Evolutionary conservation across 2,113 vertebrate species (phyloP).

Genomic region (Pluvianellus socialis): DNA sequence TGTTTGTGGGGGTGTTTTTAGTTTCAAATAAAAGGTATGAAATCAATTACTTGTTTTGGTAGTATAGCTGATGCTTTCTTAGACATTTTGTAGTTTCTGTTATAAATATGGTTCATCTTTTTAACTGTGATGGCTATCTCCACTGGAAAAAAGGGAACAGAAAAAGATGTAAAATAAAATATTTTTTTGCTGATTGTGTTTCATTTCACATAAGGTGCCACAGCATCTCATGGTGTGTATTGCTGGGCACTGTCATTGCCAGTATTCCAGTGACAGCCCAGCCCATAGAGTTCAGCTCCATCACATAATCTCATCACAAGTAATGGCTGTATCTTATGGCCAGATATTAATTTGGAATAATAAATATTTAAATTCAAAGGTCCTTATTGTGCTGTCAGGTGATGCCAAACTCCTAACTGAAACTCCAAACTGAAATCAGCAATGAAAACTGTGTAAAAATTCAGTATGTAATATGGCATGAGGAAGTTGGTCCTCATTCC

Average conservation of each 20-base stretch:
- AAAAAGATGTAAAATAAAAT: not conserved
- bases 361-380: not conserved
- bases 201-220: not conserved
- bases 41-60: not conserved
- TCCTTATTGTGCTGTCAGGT: not conserved
- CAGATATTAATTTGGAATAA: not conserved
- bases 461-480: not conserved
- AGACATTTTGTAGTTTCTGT: not conserved
- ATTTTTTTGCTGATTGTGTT: not conserved
- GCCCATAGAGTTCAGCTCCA: not conserved
- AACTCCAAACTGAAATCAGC: not conserved
- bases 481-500: not conserved
- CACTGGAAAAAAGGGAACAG: not conserved
- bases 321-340: not conserved
- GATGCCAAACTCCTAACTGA: not conserved
- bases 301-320: accelerated
- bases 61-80: not conserved
- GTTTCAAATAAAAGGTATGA: not conserved
- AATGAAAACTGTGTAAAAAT: not conserved
- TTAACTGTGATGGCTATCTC: not conserved
- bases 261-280: not conserved
- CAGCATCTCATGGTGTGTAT: not conserved
- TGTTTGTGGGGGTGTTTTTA: not conserved
- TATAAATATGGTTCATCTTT: not conserved
- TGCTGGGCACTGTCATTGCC: not conserved